phyloP scores from a whole-genome alignment of 2,888 invertebrate species.

The Ichneumoninae sp. region DNA sequence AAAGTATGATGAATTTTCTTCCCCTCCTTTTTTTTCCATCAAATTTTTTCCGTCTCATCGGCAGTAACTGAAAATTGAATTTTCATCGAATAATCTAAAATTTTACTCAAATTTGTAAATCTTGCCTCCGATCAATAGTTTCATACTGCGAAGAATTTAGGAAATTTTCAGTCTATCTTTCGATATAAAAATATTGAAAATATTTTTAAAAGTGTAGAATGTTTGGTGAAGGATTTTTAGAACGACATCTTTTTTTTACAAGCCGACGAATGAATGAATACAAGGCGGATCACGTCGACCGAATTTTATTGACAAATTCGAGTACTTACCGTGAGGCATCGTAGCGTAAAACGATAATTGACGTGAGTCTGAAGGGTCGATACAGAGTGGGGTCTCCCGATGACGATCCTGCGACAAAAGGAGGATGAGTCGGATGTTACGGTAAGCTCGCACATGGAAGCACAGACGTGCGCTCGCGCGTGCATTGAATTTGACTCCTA shows the following conservation, averaged over 20 bases:
- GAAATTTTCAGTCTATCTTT: too few relatives aligned
- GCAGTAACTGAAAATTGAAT: too few relatives aligned
- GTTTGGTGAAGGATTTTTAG: background rate
- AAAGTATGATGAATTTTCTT: background rate
- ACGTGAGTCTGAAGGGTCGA: slow-evolving; percentile 19
- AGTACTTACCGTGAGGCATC: background rate
- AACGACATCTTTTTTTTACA: background rate
- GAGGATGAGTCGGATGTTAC: slow-evolving; percentile 54
- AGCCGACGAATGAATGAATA: background rate
- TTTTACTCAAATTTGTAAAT: too few relatives aligned
- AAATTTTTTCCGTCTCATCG: too few relatives aligned
- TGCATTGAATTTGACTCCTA: slow-evolving; percentile 57
- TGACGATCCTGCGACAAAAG: slow-evolving; percentile 52
- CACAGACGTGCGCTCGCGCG: slow-evolving; percentile 29
- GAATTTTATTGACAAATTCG: slow-evolving; percentile 15
- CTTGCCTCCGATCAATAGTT: too few relatives aligned
- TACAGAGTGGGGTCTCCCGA: slow-evolving; percentile 6
- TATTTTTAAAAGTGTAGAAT: too few relatives aligned
- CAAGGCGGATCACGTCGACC: background rate
- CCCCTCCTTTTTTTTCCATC: too few relatives aligned
- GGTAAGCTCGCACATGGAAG: slow-evolving; percentile 30
- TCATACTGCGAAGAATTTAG: too few relatives aligned
- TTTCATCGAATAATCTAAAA: too few relatives aligned
- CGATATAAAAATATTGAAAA: too few relatives aligned
- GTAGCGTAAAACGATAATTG: slow-evolving; percentile 47